phyloP scores from a whole-genome alignment of 2,797 vertebrate species.

The Xerus rutilus region DNA sequence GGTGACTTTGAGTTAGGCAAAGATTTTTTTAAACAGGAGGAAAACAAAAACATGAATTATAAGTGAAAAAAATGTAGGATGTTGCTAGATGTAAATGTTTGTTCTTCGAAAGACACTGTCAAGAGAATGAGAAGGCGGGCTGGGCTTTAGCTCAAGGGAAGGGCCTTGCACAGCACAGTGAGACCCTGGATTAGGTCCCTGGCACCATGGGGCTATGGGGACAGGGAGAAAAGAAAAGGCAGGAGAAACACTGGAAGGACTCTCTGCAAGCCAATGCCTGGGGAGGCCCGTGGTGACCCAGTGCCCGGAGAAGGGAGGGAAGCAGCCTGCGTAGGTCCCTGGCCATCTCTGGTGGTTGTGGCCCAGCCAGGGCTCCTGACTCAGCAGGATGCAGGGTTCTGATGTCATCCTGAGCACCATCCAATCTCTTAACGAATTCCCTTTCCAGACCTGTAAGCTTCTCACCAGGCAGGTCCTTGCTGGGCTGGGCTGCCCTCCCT shows the following conservation, averaged over 20 bases:
- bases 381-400: accelerated
- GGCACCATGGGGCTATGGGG: background rate
- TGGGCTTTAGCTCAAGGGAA: no score
- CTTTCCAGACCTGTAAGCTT: background rate
- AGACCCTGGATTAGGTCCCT: background rate
- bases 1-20: background rate
- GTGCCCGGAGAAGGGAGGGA: accelerated
- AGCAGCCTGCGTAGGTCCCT: background rate
- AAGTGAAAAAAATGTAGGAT: background rate
- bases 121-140: background rate
- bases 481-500: background rate
- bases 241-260: accelerated
- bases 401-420: accelerated
- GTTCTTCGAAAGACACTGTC: background rate
- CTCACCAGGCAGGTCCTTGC: background rate
- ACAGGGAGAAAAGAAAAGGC: background rate
- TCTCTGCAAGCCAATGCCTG: accelerated
- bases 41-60: background rate
- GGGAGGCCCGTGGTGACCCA: accelerated
- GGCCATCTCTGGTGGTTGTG: accelerated
- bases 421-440: background rate
- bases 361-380: background rate
- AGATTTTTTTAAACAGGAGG: background rate
- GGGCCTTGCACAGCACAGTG: background rate
- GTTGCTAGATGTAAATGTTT: background rate